Base-by-base conservation (phyloP, 2,888 invertebrate genomes). In the Nasonovia ribisnigri region DNA sequence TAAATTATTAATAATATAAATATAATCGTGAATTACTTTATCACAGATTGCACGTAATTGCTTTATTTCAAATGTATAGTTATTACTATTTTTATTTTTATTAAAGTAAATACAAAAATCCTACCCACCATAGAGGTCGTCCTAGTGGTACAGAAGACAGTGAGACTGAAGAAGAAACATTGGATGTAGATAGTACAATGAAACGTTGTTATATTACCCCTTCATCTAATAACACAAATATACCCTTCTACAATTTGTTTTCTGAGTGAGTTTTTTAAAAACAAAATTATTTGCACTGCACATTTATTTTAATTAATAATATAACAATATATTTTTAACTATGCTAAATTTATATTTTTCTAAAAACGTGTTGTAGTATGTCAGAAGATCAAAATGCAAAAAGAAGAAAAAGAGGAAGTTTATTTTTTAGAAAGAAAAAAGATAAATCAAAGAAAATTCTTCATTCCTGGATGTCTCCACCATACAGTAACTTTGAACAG, bases 391-490 rank as follows among this genome's bases (percentile, higher is more conserved):
- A 98, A 95, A 97, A 98, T 43, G 98, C 98, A 95, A 98, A 98
- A 95, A 96, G 98, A 95, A 97, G 98, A 95, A 98, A 98, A 96
- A 96, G 98, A 91, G 98, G 98, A 93, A 98, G 98, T 95, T 96
- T 98, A 94, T 98, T 98, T 96, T 98, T 98, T 96, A 97, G 98
- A 95, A 98, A 98, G 96, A 98, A 98, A 96, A 98, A 98, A 97
- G 98, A 91, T 92, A 98, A 98, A 96, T 97, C 97, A 94, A 97
- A 97, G 95, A 97, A 97, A 95, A 96, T 96, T 88, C 96, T 96
- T 54, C 98, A 98, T 96, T 97, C 97, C 95, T 98, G 98, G 97
- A 97, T 97, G 90, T 96, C 97, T 26, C 97, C 97, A 26, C 97
- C 97, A 95, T 96, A 97, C 95, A 97, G 96, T 95, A 94, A 96